Base-by-base conservation (phyloP, 2,888 invertebrate genomes). In the Seira ritae region DNA sequence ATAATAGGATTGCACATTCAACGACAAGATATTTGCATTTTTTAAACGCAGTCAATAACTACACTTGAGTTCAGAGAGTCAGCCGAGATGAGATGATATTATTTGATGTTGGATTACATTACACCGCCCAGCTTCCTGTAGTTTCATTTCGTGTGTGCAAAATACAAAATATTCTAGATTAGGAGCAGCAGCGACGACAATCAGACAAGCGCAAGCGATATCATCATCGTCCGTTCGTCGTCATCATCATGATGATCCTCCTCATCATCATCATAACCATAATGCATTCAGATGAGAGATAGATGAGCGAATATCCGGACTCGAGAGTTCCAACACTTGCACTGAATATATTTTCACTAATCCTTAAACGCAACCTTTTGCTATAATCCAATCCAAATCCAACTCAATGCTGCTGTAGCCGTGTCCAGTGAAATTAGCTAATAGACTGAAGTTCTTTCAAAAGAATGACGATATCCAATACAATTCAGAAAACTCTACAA, bases 391-490 rank as follows among this genome's bases (percentile, higher is more conserved):
- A n/a, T n/a, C n/a, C n/a, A n/a, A n/a, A n/a, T n/a, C n/a, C n/a
- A n/a, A n/a, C n/a, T n/a, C n/a, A n/a, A n/a, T n/a, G n/a, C n/a
- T n/a, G n/a, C n/a, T n/a, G n/a, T n/a, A n/a, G n/a, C n/a, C n/a
- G n/a, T n/a, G n/a, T n/a, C n/a, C n/a, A n/a, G n/a, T n/a, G n/a
- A n/a, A n/a, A n/a, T n/a, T n/a, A n/a, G n/a, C n/a, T n/a, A n/a
- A n/a, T n/a, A n/a, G n/a, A n/a, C n/a, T n/a, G n/a, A n/a, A n/a
- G n/a, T n/a, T n/a, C n/a, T n/a, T n/a, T 24, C 50, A 71, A 17
- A n/a, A 71, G 62, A 10, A 55, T 24, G 67, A 67, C 20, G 68
- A 68, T 77, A 70, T 70, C 31, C 77, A 69, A 72, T 60, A 31
- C 72, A 42, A 42, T 72, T 60, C 19, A 31, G 50, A 42, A 42